These are phyloP conservation scores for Sarcoramphus papa DNA, from an alignment of 2,797 vertebrate genomes.

Conservation along the genomic window DNA sequence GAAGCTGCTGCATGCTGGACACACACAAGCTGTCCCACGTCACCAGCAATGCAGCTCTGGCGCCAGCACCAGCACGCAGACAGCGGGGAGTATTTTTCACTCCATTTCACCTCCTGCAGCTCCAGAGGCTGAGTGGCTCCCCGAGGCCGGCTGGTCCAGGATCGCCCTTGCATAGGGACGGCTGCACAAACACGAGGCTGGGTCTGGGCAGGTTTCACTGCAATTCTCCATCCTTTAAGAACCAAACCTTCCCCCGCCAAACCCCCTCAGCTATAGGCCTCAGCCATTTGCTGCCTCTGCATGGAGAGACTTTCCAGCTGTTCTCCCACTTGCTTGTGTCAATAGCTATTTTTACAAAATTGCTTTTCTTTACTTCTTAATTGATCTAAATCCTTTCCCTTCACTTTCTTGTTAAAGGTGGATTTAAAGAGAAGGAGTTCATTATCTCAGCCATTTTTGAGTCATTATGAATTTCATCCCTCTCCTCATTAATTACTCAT, in stretches of 20 bases:
- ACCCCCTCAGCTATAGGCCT: background rate
- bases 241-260: background rate
- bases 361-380: constrained; percentile 74
- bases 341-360: constrained; percentile 71
- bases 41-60: background rate
- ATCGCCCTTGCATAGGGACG: rapidly evolving
- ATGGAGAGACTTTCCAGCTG: background rate
- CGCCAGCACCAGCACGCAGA: rapidly evolving
- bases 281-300: background rate
- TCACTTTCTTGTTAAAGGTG: constrained; percentile 77
- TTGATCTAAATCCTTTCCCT: constrained; percentile 79
- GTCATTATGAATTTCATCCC: constrained; percentile 74
- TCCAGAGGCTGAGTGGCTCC: background rate
- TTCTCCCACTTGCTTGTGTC: constrained; percentile 61
- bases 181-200: background rate
- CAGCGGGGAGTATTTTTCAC: background rate
- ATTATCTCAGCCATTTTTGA: constrained; percentile 75
- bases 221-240: background rate
- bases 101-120: background rate
- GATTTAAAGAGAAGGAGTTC: constrained; percentile 76
- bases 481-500: constrained; percentile 73
- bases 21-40: rapidly evolving
- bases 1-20: background rate
- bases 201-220: background rate
- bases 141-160: rapidly evolving